Conservation (phyloP, 2,113 vertebrate species). For the Lepus europaeus region DNA sequence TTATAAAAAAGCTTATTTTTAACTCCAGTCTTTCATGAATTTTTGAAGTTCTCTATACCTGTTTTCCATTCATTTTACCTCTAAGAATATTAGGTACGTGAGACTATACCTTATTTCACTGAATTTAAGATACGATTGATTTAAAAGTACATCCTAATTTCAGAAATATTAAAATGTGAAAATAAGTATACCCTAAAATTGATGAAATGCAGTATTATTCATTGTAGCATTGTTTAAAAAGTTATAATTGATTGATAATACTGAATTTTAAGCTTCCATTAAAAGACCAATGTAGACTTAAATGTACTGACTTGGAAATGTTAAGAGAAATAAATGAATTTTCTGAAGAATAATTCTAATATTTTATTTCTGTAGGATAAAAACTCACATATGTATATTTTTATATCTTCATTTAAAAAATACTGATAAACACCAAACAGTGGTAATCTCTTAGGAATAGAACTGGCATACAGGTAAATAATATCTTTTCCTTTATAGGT, state of each 20-base stretch:
- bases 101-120: not conserved
- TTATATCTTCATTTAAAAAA: slow-evolving; percentile 40
- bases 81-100: not conserved
- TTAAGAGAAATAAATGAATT: slow-evolving; percentile 37
- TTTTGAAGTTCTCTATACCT: not conserved
- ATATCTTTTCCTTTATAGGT: not conserved
- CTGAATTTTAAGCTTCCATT: slow-evolving; percentile 42
- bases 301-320: slow-evolving; percentile 32
- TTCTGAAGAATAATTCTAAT: not conserved
- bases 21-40: too few relatives aligned
- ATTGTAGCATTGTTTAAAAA: slow-evolving; percentile 7
- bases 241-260: slow-evolving; percentile 4
- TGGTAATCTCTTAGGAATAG: not conserved
- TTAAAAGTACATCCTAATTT: slow-evolving; percentile 25
- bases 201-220: not conserved
- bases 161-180: slow-evolving; percentile 56
- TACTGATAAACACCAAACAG: not conserved
- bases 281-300: slow-evolving; percentile 1
- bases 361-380: slow-evolving; percentile 40
- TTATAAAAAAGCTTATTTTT: too few relatives aligned
- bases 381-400: not conserved
- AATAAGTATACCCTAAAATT: not conserved
- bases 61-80: slow-evolving; percentile 50
- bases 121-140: not conserved
- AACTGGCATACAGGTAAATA: not conserved